phyloP scores from a whole-genome alignment of 2,888 invertebrate species.

The Alloscopus bannaensis region DNA sequence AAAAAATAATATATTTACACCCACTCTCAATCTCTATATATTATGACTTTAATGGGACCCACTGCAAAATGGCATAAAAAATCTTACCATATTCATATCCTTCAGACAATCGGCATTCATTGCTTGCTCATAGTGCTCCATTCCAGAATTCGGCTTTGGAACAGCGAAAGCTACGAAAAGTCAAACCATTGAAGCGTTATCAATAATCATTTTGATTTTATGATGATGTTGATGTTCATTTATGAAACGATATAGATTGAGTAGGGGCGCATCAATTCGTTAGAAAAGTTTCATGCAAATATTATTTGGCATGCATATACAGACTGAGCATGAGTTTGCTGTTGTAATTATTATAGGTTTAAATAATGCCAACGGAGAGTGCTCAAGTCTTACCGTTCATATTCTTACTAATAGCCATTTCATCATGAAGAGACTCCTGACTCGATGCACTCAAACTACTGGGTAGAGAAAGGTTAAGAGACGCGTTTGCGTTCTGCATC shows the following conservation, averaged over 20 bases:
- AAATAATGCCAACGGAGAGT: too few relatives aligned
- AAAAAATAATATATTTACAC: not conserved
- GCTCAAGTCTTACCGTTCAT: slow-evolving; percentile 61
- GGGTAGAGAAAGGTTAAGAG: slow-evolving; percentile 51
- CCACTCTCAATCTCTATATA: not conserved
- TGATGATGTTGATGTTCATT: slow-evolving; percentile 3
- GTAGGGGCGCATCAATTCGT: too few relatives aligned
- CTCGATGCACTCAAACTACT: slow-evolving; percentile 30
- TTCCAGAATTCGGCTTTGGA: slow-evolving; percentile 40
- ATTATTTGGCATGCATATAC: too few relatives aligned
- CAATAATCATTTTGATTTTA: too few relatives aligned
- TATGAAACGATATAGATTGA: too few relatives aligned
- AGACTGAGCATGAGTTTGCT: too few relatives aligned
- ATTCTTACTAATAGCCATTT: slow-evolving; percentile 30
- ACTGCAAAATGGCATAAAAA: slow-evolving; percentile 11
- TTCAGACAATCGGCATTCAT: slow-evolving; percentile 38
- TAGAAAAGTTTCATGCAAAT: too few relatives aligned
- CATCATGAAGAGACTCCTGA: slow-evolving; percentile 55
- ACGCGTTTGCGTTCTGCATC: slow-evolving; percentile 42
- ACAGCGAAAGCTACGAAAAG: slow-evolving; percentile 28
- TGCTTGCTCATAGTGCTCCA: slow-evolving; percentile 48
- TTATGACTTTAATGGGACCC: not conserved
- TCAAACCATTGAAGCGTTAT: too few relatives aligned
- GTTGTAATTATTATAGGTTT: too few relatives aligned
- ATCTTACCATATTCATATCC: slow-evolving; percentile 45